Evolutionary conservation across 2,797 vertebrate genomes (phyloP).

Genomic region (Semaprochilodus insignis): DNA sequence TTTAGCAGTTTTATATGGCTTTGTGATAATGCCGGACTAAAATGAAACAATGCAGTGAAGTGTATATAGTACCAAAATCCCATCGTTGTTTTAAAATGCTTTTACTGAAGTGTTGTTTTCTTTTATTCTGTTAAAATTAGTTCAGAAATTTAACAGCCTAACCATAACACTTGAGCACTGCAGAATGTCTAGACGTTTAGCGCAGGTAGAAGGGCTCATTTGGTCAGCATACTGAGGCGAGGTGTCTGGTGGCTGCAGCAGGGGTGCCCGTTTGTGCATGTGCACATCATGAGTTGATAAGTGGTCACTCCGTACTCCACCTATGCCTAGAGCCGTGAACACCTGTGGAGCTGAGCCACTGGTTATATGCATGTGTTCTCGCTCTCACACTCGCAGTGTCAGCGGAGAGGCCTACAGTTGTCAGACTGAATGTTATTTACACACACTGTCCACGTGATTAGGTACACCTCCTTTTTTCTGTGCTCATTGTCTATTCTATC

Average conservation of each 20-base stretch:
- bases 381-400: not conserved
- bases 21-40: too few species aligned
- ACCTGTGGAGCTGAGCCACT: slow-evolving; percentile 23
- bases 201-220: slow-evolving; percentile 26
- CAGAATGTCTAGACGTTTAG: slow-evolving; percentile 28
- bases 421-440: not conserved
- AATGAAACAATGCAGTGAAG: too few species aligned
- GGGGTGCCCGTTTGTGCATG: slow-evolving; percentile 1
- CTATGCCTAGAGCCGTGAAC: slow-evolving; percentile 14
- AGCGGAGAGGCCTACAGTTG: not conserved
- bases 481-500: too few species aligned
- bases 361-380: not conserved
- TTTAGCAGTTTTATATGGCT: too few species aligned
- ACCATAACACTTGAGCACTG: not conserved
- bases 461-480: too few species aligned
- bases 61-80: too few species aligned
- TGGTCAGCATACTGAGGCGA: slow-evolving; percentile 31
- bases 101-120: too few species aligned
- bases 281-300: not conserved
- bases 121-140: too few species aligned
- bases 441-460: too few species aligned
- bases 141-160: too few species aligned
- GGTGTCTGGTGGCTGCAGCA: slow-evolving; percentile 24
- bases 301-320: slow-evolving; percentile 11
- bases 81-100: too few species aligned